Evolutionary conservation across 30 jellyfish, hydroid and myxozoan species (phyloP).

Genomic region (Rhopilema esculentum): DNA sequence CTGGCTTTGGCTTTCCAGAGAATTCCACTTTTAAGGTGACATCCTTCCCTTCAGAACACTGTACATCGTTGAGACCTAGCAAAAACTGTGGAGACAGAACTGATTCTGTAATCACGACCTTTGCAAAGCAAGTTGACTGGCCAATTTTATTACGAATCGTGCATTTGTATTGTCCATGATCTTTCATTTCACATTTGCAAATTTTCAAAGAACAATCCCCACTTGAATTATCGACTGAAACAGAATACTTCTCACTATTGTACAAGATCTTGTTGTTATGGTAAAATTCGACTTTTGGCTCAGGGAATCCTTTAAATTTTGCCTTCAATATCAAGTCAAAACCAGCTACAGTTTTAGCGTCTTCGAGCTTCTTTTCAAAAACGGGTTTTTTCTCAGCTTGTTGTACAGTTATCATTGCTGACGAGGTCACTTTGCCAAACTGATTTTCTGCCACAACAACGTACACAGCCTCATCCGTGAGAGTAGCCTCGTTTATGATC

Average conservation of each 20-base stretch:
- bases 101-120: slow-evolving; percentile 73
- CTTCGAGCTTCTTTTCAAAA: slow-evolving; percentile 65
- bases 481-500: slow-evolving; percentile 40
- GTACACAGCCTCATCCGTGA: slow-evolving; percentile 89
- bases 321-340: slow-evolving; percentile 61
- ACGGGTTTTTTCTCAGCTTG: slow-evolving; percentile 64
- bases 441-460: slow-evolving; percentile 67
- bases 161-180: slow-evolving; percentile 86
- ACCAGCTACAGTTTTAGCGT: slow-evolving; percentile 74
- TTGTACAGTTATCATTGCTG: slow-evolving; percentile 73
- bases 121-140: slow-evolving; percentile 72
- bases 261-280: slow-evolving; percentile 72
- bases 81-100: slow-evolving; percentile 82
- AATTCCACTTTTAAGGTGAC: slow-evolving; percentile 73
- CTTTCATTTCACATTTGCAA: slow-evolving; percentile 52
- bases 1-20: slow-evolving; percentile 95
- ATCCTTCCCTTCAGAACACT: slow-evolving; percentile 79
- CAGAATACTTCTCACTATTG: slow-evolving; percentile 46
- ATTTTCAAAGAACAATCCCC: slow-evolving; percentile 57
- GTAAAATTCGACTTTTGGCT: slow-evolving; percentile 84
- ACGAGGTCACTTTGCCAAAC: slow-evolving; percentile 64
- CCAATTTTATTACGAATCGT: slow-evolving; percentile 82
- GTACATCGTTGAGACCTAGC: slow-evolving; percentile 59
- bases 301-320: slow-evolving; percentile 76
- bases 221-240: slow-evolving; percentile 14